Percentiles rank a stretch among this genome's conserved stretches.
Evolutionary conservation across 2,888 invertebrate species (phyloP).

Genomic region (Eupeodes latifasciatus): DNA sequence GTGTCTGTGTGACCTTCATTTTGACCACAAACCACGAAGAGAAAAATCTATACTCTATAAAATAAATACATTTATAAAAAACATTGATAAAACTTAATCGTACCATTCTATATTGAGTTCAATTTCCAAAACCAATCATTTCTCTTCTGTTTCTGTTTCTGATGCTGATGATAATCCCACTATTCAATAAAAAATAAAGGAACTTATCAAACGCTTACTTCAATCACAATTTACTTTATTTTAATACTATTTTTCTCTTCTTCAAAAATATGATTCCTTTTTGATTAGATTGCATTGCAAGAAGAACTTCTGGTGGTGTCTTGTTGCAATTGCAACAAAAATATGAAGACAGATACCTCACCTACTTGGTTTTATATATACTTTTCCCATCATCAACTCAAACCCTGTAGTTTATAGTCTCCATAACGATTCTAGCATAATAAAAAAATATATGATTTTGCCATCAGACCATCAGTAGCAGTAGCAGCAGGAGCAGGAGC

Average conservation of each 20-base stretch:
- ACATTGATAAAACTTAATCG: too few species aligned
- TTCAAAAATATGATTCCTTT: background rate
- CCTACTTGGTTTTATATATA: background rate
- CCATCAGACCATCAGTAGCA: background rate
- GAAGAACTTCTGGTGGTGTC: background rate
- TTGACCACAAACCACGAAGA: too few species aligned
- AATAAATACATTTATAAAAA: too few species aligned
- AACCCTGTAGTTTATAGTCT: too few species aligned
- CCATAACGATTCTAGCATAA: background rate
- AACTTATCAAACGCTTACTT: constrained; percentile 14
- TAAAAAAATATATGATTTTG: constrained; percentile 27
- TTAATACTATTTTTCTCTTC: too few species aligned
- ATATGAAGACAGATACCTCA: too few species aligned
- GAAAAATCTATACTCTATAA: too few species aligned
- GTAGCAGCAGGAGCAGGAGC: background rate
- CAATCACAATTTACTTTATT: constrained; percentile 2
- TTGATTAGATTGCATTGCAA: too few species aligned
- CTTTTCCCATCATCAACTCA: background rate
- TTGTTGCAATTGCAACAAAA: constrained; percentile 5
- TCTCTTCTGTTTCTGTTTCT: background rate
- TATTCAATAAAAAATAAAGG: background rate
- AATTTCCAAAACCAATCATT: background rate
- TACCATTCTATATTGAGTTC: too few species aligned
- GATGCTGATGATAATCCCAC: background rate
- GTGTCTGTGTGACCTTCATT: too few species aligned